Percentiles rank a stretch among this genome's conserved stretches.
These are phyloP conservation scores for Malthinus seriepunctatus DNA, from an alignment of 2,888 invertebrate genomes.

Conservation along the genomic window DNA sequence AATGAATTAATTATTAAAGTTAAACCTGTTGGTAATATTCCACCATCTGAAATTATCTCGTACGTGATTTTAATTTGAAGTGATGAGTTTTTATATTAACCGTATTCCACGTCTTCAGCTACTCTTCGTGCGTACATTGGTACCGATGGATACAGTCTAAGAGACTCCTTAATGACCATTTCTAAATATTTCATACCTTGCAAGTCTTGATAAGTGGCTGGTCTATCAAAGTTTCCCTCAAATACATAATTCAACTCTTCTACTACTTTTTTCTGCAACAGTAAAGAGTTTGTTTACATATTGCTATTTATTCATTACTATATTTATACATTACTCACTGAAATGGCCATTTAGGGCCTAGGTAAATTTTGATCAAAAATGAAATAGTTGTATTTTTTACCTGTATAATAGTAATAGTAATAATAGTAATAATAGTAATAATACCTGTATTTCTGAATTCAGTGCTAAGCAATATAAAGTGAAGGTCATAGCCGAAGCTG, in stretches of 20 bases:
- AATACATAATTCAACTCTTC: slow-evolving; percentile 41
- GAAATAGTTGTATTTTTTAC: too few species aligned
- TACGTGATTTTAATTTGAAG: background rate
- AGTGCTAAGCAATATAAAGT: slow-evolving; percentile 58
- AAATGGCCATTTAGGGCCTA: too few species aligned
- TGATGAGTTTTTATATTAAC: slow-evolving; percentile 34
- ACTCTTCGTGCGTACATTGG: slow-evolving; percentile 56
- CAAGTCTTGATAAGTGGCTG: slow-evolving; percentile 47
- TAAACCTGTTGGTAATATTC: slow-evolving; percentile 52
- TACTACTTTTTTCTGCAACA: slow-evolving; percentile 37
- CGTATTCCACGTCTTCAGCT: slow-evolving; percentile 53
- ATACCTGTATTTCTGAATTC: slow-evolving; percentile 51
- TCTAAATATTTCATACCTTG: slow-evolving; percentile 46
- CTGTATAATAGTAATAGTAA: background rate
- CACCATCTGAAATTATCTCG: slow-evolving; percentile 42
- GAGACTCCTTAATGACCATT: slow-evolving; percentile 60
- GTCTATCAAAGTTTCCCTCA: slow-evolving; percentile 35
- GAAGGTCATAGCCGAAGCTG: slow-evolving; percentile 59
- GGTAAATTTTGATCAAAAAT: too few species aligned
- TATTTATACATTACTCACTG: too few species aligned
- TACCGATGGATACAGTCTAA: slow-evolving; percentile 61
- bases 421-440: too few species aligned
- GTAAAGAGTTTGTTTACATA: background rate
- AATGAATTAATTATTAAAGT: slow-evolving; percentile 50
- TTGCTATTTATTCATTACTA: background rate